phyloP scores from a whole-genome alignment of 2,113 vertebrate species.

The Tachuris rubrigastra region DNA sequence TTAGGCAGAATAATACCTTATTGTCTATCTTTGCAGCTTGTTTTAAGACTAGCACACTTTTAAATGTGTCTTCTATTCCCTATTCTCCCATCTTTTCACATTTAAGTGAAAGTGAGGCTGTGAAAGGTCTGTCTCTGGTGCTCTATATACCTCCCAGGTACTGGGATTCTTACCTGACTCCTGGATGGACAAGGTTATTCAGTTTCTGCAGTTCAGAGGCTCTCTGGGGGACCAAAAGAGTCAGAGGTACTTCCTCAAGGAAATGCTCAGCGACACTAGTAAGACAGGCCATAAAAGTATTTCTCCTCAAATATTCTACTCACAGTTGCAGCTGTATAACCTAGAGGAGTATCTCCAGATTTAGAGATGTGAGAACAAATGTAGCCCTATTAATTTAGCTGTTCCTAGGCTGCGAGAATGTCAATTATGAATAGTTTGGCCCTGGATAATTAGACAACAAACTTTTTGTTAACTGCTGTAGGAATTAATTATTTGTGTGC shows the following conservation, averaged over 20 bases:
- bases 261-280: background rate
- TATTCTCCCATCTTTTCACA: background rate
- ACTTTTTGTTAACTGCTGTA: background rate
- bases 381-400: background rate
- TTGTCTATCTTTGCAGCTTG: background rate
- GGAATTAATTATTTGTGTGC: background rate
- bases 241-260: background rate
- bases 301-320: background rate
- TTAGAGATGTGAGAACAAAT: background rate
- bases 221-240: background rate
- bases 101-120: background rate
- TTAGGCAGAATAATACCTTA: background rate
- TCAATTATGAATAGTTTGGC: background rate
- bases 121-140: background rate
- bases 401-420: background rate
- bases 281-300: background rate
- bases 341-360: background rate
- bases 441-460: constrained; percentile 34
- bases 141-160: background rate
- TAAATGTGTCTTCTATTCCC: background rate
- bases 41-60: background rate
- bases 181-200: background rate
- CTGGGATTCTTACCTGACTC: background rate
- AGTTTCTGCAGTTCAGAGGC: background rate
- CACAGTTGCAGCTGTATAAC: background rate